These are phyloP conservation scores for Onychomys leucogaster DNA, from an alignment of 2,797 vertebrate species.

Conservation along the genomic window DNA sequence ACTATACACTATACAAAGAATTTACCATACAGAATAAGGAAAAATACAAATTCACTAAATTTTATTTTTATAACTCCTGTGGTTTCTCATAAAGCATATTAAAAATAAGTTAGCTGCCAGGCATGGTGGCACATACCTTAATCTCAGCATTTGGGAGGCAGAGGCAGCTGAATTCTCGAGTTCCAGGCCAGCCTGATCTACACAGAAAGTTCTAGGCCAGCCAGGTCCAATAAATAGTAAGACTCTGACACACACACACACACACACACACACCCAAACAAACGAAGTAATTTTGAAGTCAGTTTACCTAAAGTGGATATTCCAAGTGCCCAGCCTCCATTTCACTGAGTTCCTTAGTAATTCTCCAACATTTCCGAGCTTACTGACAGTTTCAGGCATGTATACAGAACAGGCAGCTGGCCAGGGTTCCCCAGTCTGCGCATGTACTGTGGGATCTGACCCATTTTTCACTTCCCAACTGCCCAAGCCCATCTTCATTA, in stretches of 20 bases:
- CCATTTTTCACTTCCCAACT: neutral
- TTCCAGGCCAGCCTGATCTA: neutral
- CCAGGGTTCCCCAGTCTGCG: neutral
- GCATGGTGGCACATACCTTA: neutral
- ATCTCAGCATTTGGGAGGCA: neutral
- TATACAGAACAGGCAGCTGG: neutral
- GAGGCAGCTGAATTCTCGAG: neutral
- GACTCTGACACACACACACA: neutral
- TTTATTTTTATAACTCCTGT: conserved; percentile 30
- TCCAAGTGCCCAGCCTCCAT: neutral
- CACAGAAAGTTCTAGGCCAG: neutral
- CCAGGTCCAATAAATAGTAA: neutral
- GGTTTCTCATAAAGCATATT: conserved; percentile 33
- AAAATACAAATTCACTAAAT: neutral
- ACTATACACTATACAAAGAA: neutral
- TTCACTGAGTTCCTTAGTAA: neutral
- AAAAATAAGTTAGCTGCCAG: conserved; percentile 18
- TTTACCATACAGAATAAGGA: conserved; percentile 16
- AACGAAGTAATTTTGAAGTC: neutral
- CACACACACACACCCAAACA: neutral
- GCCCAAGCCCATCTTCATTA: neutral
- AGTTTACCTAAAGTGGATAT: neutral
- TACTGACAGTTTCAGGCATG: neutral
- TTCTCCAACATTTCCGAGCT: neutral
- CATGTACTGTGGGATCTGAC: neutral